phyloP scores from a whole-genome alignment of 2,888 invertebrate species.

The Mimachlamys varia region DNA sequence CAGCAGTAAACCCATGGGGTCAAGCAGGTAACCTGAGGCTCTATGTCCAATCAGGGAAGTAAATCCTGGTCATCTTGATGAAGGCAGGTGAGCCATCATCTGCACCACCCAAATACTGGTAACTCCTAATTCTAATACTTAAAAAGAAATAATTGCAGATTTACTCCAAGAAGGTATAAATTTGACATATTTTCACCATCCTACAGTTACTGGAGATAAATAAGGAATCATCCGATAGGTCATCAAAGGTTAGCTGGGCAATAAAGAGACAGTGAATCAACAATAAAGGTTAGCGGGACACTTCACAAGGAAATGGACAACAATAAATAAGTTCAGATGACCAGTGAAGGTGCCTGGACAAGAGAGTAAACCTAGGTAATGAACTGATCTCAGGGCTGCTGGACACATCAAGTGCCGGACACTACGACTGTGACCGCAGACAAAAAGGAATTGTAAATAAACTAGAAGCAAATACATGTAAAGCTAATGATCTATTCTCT shows the following conservation, averaged over 20 bases:
- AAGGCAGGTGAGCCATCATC: no score
- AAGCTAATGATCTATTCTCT: not conserved
- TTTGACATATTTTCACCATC: no score
- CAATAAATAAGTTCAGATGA: not conserved
- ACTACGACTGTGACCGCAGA: not conserved
- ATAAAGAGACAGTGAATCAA: not conserved
- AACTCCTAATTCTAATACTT: no score
- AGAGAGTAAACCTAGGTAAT: not conserved
- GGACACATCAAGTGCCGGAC: not conserved
- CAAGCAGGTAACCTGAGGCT: no score
- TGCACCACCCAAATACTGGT: no score
- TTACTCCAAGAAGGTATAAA: not conserved
- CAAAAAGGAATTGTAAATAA: slow-evolving; percentile 19
- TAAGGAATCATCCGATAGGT: not conserved
- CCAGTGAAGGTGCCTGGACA: not conserved
- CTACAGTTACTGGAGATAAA: not conserved
- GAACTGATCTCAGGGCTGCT: not conserved
- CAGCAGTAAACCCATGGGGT: no score
- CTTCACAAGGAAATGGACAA: not conserved
- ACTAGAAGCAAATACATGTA: not conserved
- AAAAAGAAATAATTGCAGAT: not conserved
- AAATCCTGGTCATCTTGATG: no score
- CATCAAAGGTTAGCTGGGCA: not conserved
- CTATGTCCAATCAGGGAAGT: no score
- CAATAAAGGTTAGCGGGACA: not conserved